Evolutionary conservation across 2,797 vertebrate genomes (phyloP), one percentile per base, ranked within the genome.

Genomic region (Prionace glauca): DNA sequence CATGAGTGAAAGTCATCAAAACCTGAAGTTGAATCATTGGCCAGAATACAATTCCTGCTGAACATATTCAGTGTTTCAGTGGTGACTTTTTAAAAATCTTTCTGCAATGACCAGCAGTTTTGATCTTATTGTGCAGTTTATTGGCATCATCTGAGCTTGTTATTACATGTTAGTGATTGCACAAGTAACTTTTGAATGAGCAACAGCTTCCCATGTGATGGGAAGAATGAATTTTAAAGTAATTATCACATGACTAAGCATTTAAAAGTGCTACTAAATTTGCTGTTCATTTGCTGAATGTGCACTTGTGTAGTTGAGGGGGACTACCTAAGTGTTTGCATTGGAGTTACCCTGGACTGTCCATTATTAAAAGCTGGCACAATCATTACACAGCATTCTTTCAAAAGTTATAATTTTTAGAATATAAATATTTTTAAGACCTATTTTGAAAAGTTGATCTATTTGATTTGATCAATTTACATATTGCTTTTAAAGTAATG

Each of bases 1-100:
- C 11, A 95, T 50, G 60, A 95, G 18, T 92, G 93, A 94, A 94
- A 74, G 67, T 94, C 65, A 71, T 69, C n/a, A 71, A 20, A 93
- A 32, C 20, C 36, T n/a, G 20, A 72, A 22, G 41, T 94, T 94
- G 92, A 92, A 92, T 72, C 36, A 50, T 29, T 8, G 36, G 41
- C 41, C 69, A 94, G 32, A 94, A 72, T 72, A 7, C 45, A 32
- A 12, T 74, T 94, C 69, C 71, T 50, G 36, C 50, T 26, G 24
- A 16, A 50, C 50, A 50, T 94, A 29, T 74, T 95, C 56, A 20
- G 24, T 74, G 32, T 91, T 91, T 65, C 36, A 36, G 20, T 92
- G 90, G 90, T 36, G 65, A 69, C 62, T n/a, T 91, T 62, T 84
- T 41, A 7, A 56, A 56, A 56, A 91, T 56, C 50, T 24, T 65